Evolutionary conservation across 30 jellyfish, hydroid and myxozoan genomes (phyloP), one percentile per base, ranked within the genome.

Genomic region (Catostylus mosaicus): DNA sequence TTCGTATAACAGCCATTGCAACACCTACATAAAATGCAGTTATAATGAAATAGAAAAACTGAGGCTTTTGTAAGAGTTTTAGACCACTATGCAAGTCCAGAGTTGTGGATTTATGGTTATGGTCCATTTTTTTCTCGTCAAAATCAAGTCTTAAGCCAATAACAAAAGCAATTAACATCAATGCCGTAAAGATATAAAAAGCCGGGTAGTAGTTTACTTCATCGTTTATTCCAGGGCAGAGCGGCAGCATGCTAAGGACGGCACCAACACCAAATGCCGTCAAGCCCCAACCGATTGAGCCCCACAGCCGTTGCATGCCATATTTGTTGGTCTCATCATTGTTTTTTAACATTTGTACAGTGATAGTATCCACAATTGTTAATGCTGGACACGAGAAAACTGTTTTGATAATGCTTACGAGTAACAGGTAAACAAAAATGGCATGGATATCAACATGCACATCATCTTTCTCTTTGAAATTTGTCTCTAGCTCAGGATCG

Each of bases 241-340:
- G 75, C 0, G 98, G 96, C 23, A 92, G 77, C 68, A 80, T 45
- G 24, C 96, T 87, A 12, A 92, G 69, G 52, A 86, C 69, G 3
- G 98, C 95, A 14, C 98, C 98, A 19, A 92, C 98, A 5, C 96
- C 96, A 79, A 92, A 92, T 20, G 98, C 85, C 2, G 95, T 85
- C 7, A 83, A 23, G 23, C 98, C 98, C 96, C 96, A 92, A 16
- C 98, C 98, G 7, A 92, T 67, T 12, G 98, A 48, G 47, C 98
- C 98, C 98, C 98, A 92, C n/a, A 92, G 85, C 35, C 98, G 57
- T 52, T 92, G 98, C 88, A 78, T 78, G 4, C 98, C 98, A 46
- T 92, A 92, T 61, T 78, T 84, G 66, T 92, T 80, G 3, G 96
- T 75, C 73, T 92, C 98, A 5, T 78, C 88, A 33, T 80, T 85